These are phyloP conservation scores for Drosophila chauvacae DNA, from an alignment of 1,140 invertebrate genomes.

Conservation along the genomic window DNA sequence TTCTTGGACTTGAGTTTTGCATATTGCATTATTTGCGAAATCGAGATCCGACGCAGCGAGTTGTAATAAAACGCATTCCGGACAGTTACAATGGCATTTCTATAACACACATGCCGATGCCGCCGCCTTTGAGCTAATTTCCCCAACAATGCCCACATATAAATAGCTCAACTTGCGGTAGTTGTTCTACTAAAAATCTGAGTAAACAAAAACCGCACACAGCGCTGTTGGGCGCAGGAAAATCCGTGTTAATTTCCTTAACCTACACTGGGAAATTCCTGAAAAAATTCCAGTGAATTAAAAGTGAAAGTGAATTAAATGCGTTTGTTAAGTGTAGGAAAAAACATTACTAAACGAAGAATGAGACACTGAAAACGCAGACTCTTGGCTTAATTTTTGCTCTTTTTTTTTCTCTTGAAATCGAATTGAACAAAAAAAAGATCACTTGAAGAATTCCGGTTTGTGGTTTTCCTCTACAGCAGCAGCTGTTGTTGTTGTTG, in stretches of 20 bases:
- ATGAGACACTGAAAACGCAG: constrained; percentile 26
- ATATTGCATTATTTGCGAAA: constrained; percentile 21
- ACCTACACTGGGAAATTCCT: constrained; percentile 51
- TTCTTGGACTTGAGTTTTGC: constrained; percentile 46
- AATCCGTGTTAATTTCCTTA: constrained; percentile 50
- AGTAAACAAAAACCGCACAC: constrained; percentile 32
- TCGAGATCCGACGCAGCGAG: constrained; percentile 3
- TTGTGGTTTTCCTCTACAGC: constrained; percentile 67
- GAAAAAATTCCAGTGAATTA: constrained; percentile 40
- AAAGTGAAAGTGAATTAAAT: constrained; percentile 75
- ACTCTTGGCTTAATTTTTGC: constrained; percentile 44
- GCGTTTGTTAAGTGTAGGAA: constrained; percentile 24
- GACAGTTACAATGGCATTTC: constrained; percentile 54
- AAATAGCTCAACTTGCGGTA: constrained; percentile 45
- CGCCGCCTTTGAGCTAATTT: constrained; percentile 61
- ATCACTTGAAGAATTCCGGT: constrained; percentile 83
- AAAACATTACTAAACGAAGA: constrained; percentile 34
- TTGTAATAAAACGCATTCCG: constrained; percentile 21
- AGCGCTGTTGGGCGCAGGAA: neutral
- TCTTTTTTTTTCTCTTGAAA: constrained; percentile 44
- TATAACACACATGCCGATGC: constrained; percentile 7
- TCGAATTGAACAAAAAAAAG: constrained; percentile 65
- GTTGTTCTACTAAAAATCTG: constrained; percentile 30
- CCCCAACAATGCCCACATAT: constrained; percentile 60
- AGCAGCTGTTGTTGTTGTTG: constrained; percentile 28